Base-by-base conservation (phyloP, 2,888 invertebrate genomes). In the Itoplectis maculator region DNA sequence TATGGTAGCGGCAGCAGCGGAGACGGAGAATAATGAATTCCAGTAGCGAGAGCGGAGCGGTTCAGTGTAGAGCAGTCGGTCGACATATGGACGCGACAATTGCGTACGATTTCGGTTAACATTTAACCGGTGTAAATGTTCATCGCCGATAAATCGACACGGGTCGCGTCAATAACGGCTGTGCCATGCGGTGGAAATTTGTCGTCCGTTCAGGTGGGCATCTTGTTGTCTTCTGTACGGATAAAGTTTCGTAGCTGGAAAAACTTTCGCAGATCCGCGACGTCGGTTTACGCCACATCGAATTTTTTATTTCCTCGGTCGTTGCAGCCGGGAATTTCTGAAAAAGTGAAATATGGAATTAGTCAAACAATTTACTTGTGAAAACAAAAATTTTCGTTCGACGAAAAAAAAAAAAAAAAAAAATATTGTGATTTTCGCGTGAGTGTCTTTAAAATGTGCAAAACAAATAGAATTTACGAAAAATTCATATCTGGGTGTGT, bases 41-140 rank as follows among this genome's bases (percentile, higher is more conserved):
- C 82, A 80, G 61, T 84, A 29, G 78, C 61, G 73, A 84, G 63
- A 79, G 82, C 75, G 75, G 54, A 66, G 45, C 72, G 79, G 59
- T 61, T 63, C 78, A 74, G 84, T 72, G 81, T 73, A 68, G 72
- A 75, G 69, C 51, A 65, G 76, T 15, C 63, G 42, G 73, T 47
- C 59, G 81, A 82, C 83, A 82, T 85, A 82, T 79, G 86, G 84
- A 85, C 79, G 79, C 77, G 74, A 61, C 49, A 63, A 77, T 83
- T 75, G 78, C 45, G 45, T 11, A 78, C 74, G 85, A 76, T 86
- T 85, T 86, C 83, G 82, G 76, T 79, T 72, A 65, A 85, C 76
- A 79, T 86, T 86, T 86, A 85, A 81, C 81, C 2, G 40, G 81
- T 47, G 84, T 85, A 85, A 85, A 85, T 78, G 82, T 85, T 82